Percentiles rank a stretch among this genome's conserved stretches.
Conservation (phyloP, 2,888 invertebrate genomes). For the Papilio elwesi region DNA sequence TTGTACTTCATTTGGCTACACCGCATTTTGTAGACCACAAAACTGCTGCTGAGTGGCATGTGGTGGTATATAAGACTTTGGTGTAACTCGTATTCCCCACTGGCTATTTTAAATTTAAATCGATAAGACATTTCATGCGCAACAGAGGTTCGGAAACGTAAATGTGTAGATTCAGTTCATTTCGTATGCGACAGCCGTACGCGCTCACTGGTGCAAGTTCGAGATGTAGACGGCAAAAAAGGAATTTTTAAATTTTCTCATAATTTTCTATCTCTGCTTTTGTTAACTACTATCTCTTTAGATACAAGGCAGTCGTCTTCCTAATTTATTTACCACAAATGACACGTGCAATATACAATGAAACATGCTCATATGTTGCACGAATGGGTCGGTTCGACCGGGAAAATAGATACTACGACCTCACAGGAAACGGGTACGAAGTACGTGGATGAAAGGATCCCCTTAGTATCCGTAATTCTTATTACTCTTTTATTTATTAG, state of each 20-base stretch:
- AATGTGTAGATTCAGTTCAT: constrained; percentile 11
- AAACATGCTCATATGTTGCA: too few species aligned
- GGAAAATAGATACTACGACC: too few species aligned
- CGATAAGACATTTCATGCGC: constrained; percentile 19
- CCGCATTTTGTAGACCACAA: not conserved
- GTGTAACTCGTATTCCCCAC: not conserved
- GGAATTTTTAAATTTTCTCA: not conserved
- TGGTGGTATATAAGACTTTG: not conserved
- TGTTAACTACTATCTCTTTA: not conserved
- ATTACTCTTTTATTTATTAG: too few species aligned
- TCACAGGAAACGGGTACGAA: too few species aligned
- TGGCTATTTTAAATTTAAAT: not conserved
- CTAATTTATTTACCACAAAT: too few species aligned
- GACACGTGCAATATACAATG: too few species aligned
- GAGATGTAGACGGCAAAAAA: not conserved
- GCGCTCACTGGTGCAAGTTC: not conserved
- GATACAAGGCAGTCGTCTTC: too few species aligned
- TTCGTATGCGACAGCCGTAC: constrained; percentile 5
- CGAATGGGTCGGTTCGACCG: too few species aligned
- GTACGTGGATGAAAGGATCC: too few species aligned
- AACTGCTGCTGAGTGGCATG: not conserved
- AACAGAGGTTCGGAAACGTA: constrained; percentile 9
- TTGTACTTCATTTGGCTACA: too few species aligned
- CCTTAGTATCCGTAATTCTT: too few species aligned
- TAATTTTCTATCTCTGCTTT: not conserved